These are phyloP conservation scores for Accipiter cooperii DNA, from an alignment of 2,113 vertebrate genomes.

Conservation along the genomic window DNA sequence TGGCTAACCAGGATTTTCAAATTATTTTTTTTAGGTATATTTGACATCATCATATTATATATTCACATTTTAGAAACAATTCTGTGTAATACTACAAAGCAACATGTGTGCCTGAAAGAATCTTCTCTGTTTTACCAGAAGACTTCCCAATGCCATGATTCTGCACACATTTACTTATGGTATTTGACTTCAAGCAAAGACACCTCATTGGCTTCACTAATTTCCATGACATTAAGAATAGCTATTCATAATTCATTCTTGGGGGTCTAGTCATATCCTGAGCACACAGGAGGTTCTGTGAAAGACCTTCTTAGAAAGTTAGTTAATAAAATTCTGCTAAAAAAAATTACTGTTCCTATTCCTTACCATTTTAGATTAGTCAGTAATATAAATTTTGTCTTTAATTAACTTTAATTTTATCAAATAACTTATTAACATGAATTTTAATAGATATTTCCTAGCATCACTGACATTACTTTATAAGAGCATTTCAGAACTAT, in stretches of 20 bases:
- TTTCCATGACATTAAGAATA: background rate
- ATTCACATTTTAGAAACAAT: background rate
- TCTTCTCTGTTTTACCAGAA: background rate
- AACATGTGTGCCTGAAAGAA: background rate
- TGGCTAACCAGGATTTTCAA: background rate
- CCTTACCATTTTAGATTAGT: background rate
- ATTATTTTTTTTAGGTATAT: background rate
- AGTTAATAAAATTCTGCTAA: background rate
- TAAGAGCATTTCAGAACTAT: background rate
- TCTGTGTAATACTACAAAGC: background rate
- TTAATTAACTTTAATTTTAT: background rate
- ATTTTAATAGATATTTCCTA: background rate
- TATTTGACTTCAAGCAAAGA: background rate
- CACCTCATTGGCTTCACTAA: background rate
- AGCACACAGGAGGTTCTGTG: background rate
- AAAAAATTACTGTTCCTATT: background rate
- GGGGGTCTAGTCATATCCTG: background rate
- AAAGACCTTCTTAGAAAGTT: background rate
- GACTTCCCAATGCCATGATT: background rate
- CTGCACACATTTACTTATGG: background rate
- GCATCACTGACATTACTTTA: background rate
- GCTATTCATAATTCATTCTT: background rate
- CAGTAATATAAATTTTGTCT: background rate
- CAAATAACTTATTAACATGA: background rate
- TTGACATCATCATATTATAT: background rate